phyloP scores from a whole-genome alignment of 2,797 vertebrate species.

The Oryzias dopingdopingensis region DNA sequence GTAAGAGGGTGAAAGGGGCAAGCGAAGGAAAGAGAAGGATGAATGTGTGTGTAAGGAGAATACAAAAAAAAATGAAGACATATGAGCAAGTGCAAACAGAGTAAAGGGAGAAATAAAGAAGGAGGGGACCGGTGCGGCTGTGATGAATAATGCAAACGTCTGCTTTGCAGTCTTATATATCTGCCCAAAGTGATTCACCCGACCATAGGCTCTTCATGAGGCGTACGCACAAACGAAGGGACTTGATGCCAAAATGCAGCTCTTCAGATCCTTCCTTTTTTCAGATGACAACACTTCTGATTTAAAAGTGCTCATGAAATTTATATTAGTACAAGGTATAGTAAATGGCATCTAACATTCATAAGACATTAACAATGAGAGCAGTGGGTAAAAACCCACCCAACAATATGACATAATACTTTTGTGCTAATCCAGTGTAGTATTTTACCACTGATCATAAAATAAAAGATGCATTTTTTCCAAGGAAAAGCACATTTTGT shows the following conservation, averaged over 20 bases:
- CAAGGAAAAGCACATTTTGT: no score
- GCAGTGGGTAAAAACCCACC: no score
- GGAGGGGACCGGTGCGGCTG: constrained; percentile 5
- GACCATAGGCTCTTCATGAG: constrained; percentile 34
- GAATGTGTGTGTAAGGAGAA: neutral
- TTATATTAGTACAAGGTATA: neutral
- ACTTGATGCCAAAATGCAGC: neutral
- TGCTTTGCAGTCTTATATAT: constrained; percentile 39
- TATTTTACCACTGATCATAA: no score
- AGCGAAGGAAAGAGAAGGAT: neutral
- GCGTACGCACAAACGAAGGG: constrained; percentile 3
- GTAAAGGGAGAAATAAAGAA: neutral
- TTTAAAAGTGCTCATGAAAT: constrained; percentile 8
- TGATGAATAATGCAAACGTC: constrained; percentile 54
- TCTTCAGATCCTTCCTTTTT: constrained; percentile 12
- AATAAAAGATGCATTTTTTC: no score
- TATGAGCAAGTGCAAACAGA: neutral
- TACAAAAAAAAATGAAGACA: constrained; percentile 3
- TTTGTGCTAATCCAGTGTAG: no score
- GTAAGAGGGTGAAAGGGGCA: neutral
- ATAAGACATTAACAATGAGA: neutral
- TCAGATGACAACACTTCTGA: constrained; percentile 4
- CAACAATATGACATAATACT: no score
- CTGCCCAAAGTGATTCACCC: constrained; percentile 33
- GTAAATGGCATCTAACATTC: neutral